A percentile compares a stretch with the other conserved stretches of the same genome.
phyloP scores from a whole-genome alignment of 2,797 vertebrate genomes.

The Gymnopithys bicolor region DNA sequence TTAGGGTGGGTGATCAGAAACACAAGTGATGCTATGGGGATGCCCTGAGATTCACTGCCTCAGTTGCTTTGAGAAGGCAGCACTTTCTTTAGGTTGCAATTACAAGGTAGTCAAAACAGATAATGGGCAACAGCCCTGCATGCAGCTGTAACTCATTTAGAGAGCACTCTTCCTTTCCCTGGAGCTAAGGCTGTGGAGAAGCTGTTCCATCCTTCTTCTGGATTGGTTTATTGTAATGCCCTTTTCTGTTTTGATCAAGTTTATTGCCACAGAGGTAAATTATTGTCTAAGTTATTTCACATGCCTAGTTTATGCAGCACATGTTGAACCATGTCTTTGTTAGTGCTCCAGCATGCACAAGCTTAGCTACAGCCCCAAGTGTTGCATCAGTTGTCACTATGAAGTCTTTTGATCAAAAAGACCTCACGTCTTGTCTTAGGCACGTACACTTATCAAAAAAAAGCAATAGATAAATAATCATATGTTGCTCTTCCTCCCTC shows the following conservation, averaged over 20 bases:
- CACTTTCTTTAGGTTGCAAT: neutral
- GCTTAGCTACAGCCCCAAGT: neutral
- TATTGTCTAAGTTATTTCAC: neutral
- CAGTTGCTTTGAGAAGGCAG: neutral
- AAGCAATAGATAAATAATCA: neutral
- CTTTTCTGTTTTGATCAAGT: constrained; percentile 23
- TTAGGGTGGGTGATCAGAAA: neutral
- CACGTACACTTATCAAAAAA: accelerated
- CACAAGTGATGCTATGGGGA: neutral
- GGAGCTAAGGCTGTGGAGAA: neutral
- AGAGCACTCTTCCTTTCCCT: neutral
- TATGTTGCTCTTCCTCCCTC: neutral
- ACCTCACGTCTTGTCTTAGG: neutral
- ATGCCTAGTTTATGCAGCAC: neutral
- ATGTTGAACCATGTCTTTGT: neutral
- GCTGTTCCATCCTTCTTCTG: neutral
- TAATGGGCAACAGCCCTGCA: neutral
- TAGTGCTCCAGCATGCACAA: neutral
- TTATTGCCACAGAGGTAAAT: constrained; percentile 12
- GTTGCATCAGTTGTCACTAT: neutral
- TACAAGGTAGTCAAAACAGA: neutral
- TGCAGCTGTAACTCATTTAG: neutral
- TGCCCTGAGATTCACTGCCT: neutral
- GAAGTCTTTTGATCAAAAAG: neutral
- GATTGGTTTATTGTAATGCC: neutral